These are phyloP conservation scores for Myoxocephalus aenaeus DNA, from an alignment of 2,797 vertebrate species.

Conservation along the genomic window DNA sequence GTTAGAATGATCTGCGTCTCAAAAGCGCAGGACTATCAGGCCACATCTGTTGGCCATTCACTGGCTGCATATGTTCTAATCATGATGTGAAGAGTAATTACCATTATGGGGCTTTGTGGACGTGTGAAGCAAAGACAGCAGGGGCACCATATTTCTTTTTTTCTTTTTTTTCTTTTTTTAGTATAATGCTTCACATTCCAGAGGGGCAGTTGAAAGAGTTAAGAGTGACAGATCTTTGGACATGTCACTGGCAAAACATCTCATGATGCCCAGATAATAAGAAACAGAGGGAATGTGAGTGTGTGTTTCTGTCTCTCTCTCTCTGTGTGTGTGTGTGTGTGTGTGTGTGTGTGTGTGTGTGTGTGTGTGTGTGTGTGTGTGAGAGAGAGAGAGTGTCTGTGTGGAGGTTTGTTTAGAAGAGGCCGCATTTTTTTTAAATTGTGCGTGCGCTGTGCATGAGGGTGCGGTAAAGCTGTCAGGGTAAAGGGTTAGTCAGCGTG, in stretches of 20 bases:
- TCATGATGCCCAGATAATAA: constrained; percentile 76
- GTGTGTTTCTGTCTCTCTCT: constrained; percentile 28
- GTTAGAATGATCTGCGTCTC: constrained; percentile 73
- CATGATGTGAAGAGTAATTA: constrained; percentile 76
- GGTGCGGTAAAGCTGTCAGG: constrained; percentile 9
- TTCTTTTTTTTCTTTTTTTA: constrained; percentile 50
- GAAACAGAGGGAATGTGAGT: constrained; percentile 72
- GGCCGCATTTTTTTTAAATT: constrained; percentile 35
- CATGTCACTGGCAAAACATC: constrained; percentile 72
- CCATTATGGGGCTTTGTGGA: constrained; percentile 78
- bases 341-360: constrained; percentile 6
- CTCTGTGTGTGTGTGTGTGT: constrained; percentile 7
- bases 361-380: constrained; percentile 6
- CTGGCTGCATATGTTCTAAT: constrained; percentile 72
- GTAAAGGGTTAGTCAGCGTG: constrained; percentile 7
- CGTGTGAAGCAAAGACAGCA: constrained; percentile 79
- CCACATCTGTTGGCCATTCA: constrained; percentile 84
- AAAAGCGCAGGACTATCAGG: constrained; percentile 70
- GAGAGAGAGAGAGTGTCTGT: constrained; percentile 9
- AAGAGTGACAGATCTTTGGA: constrained; percentile 81
- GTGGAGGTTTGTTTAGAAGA: constrained; percentile 31
- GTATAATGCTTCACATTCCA: constrained; percentile 71
- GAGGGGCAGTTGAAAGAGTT: constrained; percentile 71
- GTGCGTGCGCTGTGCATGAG: constrained; percentile 23
- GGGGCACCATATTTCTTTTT: constrained; percentile 55